Evolutionary conservation across 1,140 invertebrate genomes (phyloP).

Genomic region (Sminthurides bifidus): DNA sequence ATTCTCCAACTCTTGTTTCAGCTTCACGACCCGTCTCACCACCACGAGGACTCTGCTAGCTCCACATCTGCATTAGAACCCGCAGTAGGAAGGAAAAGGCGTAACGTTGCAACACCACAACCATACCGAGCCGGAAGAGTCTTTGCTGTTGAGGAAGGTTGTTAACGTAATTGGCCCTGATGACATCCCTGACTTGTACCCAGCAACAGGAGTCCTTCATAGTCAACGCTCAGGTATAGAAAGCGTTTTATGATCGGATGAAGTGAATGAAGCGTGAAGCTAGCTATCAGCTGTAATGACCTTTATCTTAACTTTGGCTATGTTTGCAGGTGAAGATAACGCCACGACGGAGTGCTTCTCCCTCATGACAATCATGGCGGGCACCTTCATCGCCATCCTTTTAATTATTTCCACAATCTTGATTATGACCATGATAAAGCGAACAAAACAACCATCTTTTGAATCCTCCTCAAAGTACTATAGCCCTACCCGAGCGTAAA

Average conservation of each 20-base stretch:
- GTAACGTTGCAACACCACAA: background rate
- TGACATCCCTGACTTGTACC: slow-evolving; percentile 27
- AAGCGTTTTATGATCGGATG: background rate
- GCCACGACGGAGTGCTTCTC: slow-evolving; percentile 4
- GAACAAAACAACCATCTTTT: background rate
- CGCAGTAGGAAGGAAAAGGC: no score
- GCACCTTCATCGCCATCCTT: background rate
- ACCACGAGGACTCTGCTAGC: no score
- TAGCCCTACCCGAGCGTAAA: no score
- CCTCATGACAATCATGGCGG: background rate
- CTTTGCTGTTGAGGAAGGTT: slow-evolving; percentile 19
- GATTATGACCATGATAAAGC: no score
- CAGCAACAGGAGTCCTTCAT: background rate
- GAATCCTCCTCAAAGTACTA: slow-evolving; percentile 1
- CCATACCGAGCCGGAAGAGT: slow-evolving; percentile 9
- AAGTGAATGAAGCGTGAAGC: background rate
- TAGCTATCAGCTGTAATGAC: background rate
- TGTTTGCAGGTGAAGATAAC: background rate
- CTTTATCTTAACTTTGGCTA: background rate
- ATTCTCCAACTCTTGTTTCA: no score
- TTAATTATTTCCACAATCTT: no score
- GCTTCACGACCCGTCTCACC: no score
- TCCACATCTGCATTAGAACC: no score
- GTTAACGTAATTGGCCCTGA: slow-evolving; percentile 30
- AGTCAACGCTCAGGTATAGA: background rate